Evolutionary conservation across 2,113 vertebrate species (phyloP).

Genomic region (Madoqua kirkii): DNA sequence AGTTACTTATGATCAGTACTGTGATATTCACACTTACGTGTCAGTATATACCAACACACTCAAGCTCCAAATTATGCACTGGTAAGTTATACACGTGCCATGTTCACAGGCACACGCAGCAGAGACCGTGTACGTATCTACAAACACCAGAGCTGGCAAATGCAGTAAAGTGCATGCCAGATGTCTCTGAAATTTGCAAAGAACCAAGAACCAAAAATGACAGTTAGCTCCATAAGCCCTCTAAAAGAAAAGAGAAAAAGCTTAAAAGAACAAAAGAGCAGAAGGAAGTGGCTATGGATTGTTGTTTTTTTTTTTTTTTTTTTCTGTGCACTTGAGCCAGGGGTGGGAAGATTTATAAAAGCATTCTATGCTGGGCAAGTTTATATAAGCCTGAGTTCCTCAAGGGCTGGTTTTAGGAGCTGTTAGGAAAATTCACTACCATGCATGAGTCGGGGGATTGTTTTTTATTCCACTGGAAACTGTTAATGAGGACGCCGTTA

Average conservation of each 20-base stretch:
- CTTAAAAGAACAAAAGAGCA: constrained; percentile 49
- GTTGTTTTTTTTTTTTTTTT: constrained; percentile 34
- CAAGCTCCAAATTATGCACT: constrained; percentile 15
- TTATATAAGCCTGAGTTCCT: constrained; percentile 67
- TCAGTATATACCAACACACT: constrained; percentile 35
- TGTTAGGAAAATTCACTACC: constrained; percentile 68
- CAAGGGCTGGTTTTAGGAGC: constrained; percentile 67
- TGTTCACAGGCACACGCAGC: constrained; percentile 8
- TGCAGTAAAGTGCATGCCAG: constrained; percentile 52
- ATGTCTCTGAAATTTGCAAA: constrained; percentile 66
- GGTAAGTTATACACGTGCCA: constrained; percentile 37
- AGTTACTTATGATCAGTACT: constrained; percentile 6
- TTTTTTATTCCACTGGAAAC: constrained; percentile 68
- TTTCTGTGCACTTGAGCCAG: constrained; percentile 41
- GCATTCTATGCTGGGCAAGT: constrained; percentile 44
- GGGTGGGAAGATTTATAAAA: constrained; percentile 59
- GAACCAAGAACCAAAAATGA: constrained; percentile 71
- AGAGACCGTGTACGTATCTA: background rate
- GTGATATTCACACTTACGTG: constrained; percentile 22
- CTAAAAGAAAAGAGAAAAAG: background rate
- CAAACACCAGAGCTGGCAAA: constrained; percentile 54
- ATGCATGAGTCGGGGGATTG: background rate
- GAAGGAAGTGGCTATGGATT: constrained; percentile 71
- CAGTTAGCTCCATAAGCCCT: constrained; percentile 74
- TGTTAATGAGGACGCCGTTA: constrained; percentile 73